Evolutionary conservation across 2,797 vertebrate species (phyloP), one percentile per base, ranked within the genome.

Genomic region (Amphiprion clarkii): DNA sequence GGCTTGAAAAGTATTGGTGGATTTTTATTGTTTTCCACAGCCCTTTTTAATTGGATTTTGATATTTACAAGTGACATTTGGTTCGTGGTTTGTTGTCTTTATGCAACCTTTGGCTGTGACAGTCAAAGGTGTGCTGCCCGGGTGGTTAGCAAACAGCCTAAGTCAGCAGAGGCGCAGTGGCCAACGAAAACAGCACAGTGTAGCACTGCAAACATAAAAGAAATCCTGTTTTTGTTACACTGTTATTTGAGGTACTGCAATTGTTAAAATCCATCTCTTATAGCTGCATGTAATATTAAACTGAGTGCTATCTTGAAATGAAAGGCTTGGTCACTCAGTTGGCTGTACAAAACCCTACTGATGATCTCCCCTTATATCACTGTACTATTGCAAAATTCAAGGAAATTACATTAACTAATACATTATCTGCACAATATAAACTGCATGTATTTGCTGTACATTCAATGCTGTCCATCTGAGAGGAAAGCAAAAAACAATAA

Each of bases 61-160:
- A 78, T 85, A 73, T 82, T 84, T 71, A 78, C 59, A 74, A 78
- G 60, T 79, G 76, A 75, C 80, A 84, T 80, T 85, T 80, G 33
- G 62, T 62, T 74, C 57, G 27, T 57, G 44, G 52, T 63, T 74
- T 74, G 31, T 81, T 69, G 8, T 60, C 61, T 76, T 72, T 74
- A 29, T 69, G 36, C 39, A 74, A 81, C 76, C 67, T 73, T 76
- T 76, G 76, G 21, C 64, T 59, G 52, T 71, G 23, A 81, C 69
- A 72, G 76, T 71, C 68, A 65, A 68, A 57, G 8, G 48, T 68
- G n/a, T 59, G 19, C 55, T 42, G 54, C 40, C 64, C 7, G 12
- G 68, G 57, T 64, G 59, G 66, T 63, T 66, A 25, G 57, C 60
- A 68, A 79, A 75, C 57, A 59, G 65, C 42, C 19, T 31, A n/a